Percentiles rank a stretch among this genome's conserved stretches.
phyloP scores from a whole-genome alignment of 64 coral and sea anemone genomes.

The Anthopleura sola region DNA sequence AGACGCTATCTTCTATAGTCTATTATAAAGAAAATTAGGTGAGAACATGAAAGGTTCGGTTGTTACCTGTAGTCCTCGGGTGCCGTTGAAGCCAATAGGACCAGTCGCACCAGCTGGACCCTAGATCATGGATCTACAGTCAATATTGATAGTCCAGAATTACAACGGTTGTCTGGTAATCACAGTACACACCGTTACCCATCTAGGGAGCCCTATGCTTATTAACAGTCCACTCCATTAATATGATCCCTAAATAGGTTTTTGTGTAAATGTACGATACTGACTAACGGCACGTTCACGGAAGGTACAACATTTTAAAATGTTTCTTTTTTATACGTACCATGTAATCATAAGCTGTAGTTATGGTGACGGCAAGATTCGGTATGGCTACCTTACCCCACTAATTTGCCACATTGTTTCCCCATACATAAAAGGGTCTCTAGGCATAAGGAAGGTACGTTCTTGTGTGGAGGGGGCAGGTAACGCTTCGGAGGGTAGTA shows the following conservation, averaged over 20 bases:
- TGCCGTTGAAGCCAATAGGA: conserved; percentile 56
- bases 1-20: not conserved
- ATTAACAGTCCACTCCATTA: not conserved
- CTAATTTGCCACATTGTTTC: no score
- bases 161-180: conserved; percentile 61
- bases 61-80: conserved; percentile 59
- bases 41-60: not conserved
- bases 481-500: no score
- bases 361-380: no score
- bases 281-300: not conserved
- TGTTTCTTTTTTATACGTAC: no score
- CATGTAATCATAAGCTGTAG: no score
- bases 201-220: not conserved
- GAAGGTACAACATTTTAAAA: not conserved
- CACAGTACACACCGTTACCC: conserved; percentile 28
- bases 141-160: conserved; percentile 94
- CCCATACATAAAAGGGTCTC: no score
- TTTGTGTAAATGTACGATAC: not conserved
- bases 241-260: no score
- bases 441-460: no score
- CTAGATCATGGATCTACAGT: conserved; percentile 98
- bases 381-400: no score
- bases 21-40: not conserved
- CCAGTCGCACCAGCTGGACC: conserved; percentile 80
- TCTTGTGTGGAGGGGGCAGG: no score